Evolutionary conservation across 2,888 invertebrate species (phyloP).

Genomic region (Thalpophila matura): DNA sequence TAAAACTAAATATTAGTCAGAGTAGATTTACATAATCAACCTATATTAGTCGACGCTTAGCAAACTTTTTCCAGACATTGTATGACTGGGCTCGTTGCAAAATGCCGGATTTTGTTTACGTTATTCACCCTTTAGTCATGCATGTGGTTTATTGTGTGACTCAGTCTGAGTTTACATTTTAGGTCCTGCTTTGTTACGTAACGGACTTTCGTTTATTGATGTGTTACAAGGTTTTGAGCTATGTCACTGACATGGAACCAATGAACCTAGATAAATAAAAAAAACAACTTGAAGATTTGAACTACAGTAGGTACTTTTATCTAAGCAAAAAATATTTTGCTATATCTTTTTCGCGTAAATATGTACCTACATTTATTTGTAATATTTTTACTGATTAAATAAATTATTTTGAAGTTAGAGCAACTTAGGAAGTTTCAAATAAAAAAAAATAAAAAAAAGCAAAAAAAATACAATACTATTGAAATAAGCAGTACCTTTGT

Average conservation of each 20-base stretch:
- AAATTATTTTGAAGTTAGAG: too few species aligned
- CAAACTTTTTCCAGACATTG: conserved; percentile 18
- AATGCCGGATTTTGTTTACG: conserved; percentile 51
- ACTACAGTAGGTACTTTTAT: too few species aligned
- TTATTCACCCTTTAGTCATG: conserved; percentile 54
- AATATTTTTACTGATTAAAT: too few species aligned
- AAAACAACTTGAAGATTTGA: background rate
- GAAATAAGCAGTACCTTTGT: too few species aligned
- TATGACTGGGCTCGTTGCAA: conserved; percentile 35
- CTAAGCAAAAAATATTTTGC: background rate
- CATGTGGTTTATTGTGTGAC: conserved; percentile 45
- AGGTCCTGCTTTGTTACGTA: conserved; percentile 34
- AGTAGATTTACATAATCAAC: background rate
- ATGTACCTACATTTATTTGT: too few species aligned
- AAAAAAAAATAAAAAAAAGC: too few species aligned
- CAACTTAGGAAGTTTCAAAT: too few species aligned
- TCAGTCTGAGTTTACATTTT: conserved; percentile 35
- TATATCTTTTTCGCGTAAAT: too few species aligned
- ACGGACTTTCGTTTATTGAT: conserved; percentile 29
- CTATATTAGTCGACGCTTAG: background rate
- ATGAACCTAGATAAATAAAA: background rate
- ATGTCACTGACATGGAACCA: conserved; percentile 1
- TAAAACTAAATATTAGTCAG: background rate
- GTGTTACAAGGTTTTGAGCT: conserved; percentile 27
- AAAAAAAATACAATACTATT: too few species aligned